Base-by-base conservation (phyloP, 1,140 invertebrate genomes). In the Brachionus paranguensis region DNA sequence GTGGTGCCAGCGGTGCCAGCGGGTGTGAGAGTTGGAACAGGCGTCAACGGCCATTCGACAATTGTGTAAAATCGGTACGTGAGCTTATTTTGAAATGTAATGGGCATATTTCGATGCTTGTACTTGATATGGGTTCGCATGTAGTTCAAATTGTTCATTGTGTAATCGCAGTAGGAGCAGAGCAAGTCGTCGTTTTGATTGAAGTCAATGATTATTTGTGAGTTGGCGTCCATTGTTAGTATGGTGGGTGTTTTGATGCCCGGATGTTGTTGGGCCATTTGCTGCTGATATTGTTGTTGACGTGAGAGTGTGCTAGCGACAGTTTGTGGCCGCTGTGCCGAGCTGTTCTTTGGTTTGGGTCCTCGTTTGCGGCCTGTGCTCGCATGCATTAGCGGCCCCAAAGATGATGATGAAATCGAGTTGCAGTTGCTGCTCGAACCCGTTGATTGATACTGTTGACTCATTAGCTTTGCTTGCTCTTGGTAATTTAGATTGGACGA, bases 101-200 rank as follows among this genome's bases (percentile, higher is more conserved):
- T 81, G 11, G 78, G 78, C 78, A 81, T 81, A 68, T 81, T 81
- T 45, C 64, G 29, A 47, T 81, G 78, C 53, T 81, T 81, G 17
- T 81, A 81, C 41, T 81, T 81, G n/a, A 81, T 81, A 47, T 81
- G 78, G 1, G 78, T 81, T 81, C 78, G 33, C 78, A 81, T 81
- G n/a, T 81, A 81, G 65, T 81, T 81, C 7, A 81, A 64, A 81
- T 81, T 81, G 17, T 81, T 81, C 78, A 81, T 81, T 11, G 78
- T 81, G 27, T 81, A 81, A 29, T 81, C 78, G 29, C 78, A 81
- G 27, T 81, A 81, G 8, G 78, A 81, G 20, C 78, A 81, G 11
- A 81, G 53, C 11, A 81, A 20, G 17, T 81, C 78, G 37, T 81
- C 78, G 29, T 81, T 81, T 68, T 81, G 78, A 64, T 81, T 81